Base-by-base conservation (phyloP, 2,888 invertebrate species). In the Mactromeris polynyma region DNA sequence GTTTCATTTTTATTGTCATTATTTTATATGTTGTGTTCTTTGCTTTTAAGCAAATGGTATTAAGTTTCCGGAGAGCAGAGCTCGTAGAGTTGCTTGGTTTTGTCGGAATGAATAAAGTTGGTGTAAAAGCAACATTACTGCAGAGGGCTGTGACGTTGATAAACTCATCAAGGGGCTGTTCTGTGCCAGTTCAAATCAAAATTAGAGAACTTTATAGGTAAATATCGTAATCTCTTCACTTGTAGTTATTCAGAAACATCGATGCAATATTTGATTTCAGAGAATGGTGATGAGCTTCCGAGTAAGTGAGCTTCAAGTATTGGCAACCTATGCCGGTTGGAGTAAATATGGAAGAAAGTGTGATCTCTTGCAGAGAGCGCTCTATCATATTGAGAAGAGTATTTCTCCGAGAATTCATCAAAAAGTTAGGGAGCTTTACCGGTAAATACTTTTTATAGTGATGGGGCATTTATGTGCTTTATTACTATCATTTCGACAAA, bases 271-370 rank as follows among this genome's bases (percentile, higher is more conserved):
- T 87, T 86, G 87, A 82, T 95, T 95, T 82, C 95, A 97, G 97
- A 96, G 96, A 93, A 97, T 97, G 97, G 96, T 97, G 82, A 96
- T 98, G 97, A 97, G 97, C 96, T 98, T 98, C 97, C 98, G 98
- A 95, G 98, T 98, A 94, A 98, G 98, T 96, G 98, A 98, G 97
- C 98, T 98, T 96, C 98, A 98, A 97, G 98, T 98, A 97, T 97
- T 98, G 96, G 97, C 98, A 96, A 98, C 98, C 95, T 98, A 98
- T 97, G 98, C 98, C 94, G 98, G 98, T 94, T 97, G 98, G 96
- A 98, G 98, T 96, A 98, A 98, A 97, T 97, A 98, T 94, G 98
- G 98, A 92, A 97, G 98, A 96, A 98, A 98, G 97, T 97, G 97
- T 95, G 98, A 98, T 97, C 97, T 98, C 88, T 98, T 98, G 97